Evolutionary conservation across 2,888 invertebrate species (phyloP).

Genomic region (Archips xylosteana): DNA sequence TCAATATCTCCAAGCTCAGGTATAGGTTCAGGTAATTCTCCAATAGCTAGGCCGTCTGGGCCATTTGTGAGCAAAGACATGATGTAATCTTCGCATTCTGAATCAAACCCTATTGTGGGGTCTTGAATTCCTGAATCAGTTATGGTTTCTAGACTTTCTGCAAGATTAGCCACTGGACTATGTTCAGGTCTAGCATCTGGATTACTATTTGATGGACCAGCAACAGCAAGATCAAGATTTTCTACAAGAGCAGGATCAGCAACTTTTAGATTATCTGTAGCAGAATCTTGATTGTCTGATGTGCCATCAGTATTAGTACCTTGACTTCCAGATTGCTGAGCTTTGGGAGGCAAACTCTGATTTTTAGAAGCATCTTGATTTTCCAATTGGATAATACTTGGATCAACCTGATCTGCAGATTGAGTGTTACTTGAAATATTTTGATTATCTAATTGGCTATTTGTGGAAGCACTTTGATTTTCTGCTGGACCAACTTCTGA

Average conservation of each 20-base stretch:
- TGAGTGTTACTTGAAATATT: background rate
- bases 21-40: conserved; percentile 26
- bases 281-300: background rate
- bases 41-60: conserved; percentile 7
- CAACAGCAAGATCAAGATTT: background rate
- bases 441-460: background rate
- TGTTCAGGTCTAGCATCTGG: background rate
- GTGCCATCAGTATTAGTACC: background rate
- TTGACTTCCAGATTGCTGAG: conserved; percentile 5
- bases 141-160: background rate
- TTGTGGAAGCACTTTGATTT: conserved; percentile 9
- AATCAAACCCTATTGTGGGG: conserved; percentile 22
- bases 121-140: conserved; percentile 34
- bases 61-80: conserved; percentile 27
- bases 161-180: background rate
- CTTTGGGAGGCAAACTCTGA: background rate
- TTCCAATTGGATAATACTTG: background rate
- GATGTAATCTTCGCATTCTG: conserved; percentile 36
- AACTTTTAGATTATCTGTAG: background rate
- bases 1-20: conserved; percentile 34
- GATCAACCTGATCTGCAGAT: background rate
- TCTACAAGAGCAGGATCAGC: background rate
- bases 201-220: conserved; percentile 5
- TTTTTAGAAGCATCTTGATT: background rate
- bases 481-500: background rate